A percentile compares a stretch with the other conserved stretches of the same genome.
These are phyloP conservation scores for Nineta flava DNA, from an alignment of 2,888 invertebrate species.

Conservation along the genomic window DNA sequence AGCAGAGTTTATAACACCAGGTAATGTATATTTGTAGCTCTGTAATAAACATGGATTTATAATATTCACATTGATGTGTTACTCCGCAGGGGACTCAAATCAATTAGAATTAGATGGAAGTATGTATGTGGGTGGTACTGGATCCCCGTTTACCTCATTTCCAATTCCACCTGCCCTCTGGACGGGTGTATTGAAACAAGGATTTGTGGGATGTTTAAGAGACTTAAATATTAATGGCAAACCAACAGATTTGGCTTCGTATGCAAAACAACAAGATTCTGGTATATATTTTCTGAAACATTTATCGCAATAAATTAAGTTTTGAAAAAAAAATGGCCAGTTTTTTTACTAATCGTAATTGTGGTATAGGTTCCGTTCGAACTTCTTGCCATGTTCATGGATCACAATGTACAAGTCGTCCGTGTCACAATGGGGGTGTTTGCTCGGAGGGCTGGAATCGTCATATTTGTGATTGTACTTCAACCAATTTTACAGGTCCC, in stretches of 20 bases:
- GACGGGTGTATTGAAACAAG: constrained; percentile 77
- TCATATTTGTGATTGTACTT: constrained; percentile 82
- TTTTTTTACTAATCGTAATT: background rate
- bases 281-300: constrained; percentile 33
- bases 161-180: constrained; percentile 74
- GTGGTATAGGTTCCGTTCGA: constrained; percentile 66
- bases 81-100: constrained; percentile 55
- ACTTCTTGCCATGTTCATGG: constrained; percentile 75
- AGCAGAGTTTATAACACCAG: constrained; percentile 78
- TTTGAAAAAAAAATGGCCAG: background rate
- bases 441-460: constrained; percentile 94
- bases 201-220: constrained; percentile 87
- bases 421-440: constrained; percentile 76
- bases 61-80: too few relatives aligned
- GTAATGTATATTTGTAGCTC: constrained; percentile 28
- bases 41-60: background rate
- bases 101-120: constrained; percentile 78
- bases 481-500: constrained; percentile 75
- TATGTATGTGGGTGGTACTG: constrained; percentile 78
- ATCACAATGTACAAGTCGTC: constrained; percentile 66
- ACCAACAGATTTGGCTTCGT: constrained; percentile 74
- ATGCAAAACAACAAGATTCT: constrained; percentile 79
- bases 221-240: constrained; percentile 79
- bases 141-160: constrained; percentile 59
- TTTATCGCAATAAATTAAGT: background rate